Percentiles rank a stretch among this genome's conserved stretches.
Conservation (phyloP, 37 sponge, comb jelly and placozoan genomes). For the Geodia barretti region DNA sequence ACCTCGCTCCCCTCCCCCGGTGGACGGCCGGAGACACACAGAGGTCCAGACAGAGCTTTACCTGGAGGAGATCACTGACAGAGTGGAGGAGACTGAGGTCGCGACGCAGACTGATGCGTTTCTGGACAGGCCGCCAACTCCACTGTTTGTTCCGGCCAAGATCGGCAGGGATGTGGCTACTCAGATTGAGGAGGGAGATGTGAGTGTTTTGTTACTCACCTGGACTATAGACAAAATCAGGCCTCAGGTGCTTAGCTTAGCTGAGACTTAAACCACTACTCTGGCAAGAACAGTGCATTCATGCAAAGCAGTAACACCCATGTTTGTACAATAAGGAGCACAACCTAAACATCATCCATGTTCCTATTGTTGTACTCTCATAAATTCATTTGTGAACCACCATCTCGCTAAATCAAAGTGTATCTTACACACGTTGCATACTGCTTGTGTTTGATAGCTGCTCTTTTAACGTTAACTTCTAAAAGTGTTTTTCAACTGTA, state of each 20-base stretch:
- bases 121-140: conserved; percentile 96
- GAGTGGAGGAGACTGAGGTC: conserved; percentile 92
- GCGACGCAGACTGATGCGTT: conserved; percentile 97
- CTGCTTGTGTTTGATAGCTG: background rate
- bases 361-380: too few relatives aligned
- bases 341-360: background rate
- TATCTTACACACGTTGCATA: background rate
- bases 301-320: too few relatives aligned
- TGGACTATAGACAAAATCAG: background rate
- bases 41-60: conserved; percentile 98
- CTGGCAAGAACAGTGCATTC: too few relatives aligned
- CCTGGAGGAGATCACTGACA: conserved; percentile 93
- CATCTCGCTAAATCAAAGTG: too few relatives aligned
- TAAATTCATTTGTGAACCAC: too few relatives aligned
- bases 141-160: conserved; percentile 96
- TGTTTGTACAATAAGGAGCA: background rate
- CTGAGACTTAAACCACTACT: background rate
- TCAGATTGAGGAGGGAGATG: conserved; percentile 98
- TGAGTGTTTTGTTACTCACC: too few relatives aligned
- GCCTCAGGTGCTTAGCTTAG: too few relatives aligned
- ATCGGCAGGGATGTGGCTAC: conserved; percentile 93
- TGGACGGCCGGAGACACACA: conserved; percentile 94
- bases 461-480: background rate
- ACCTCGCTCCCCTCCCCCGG: conserved; percentile 83
- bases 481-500: background rate